Conservation (phyloP, 2,888 invertebrate genomes). For the Adelphocoris suturalis region DNA sequence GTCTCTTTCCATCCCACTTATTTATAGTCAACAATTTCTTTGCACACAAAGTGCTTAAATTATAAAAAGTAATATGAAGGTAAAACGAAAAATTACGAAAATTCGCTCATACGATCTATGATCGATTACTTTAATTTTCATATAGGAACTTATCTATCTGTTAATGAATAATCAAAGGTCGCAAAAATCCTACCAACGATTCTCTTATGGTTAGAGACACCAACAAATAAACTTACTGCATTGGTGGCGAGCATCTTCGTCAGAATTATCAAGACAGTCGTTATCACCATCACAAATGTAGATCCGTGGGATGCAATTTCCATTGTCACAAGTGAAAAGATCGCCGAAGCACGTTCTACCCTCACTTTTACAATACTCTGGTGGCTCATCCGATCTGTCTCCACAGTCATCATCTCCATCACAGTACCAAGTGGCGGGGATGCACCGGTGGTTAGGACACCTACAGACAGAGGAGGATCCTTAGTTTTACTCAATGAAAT, state of each 20-base stretch:
- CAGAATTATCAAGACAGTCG: constrained; percentile 95
- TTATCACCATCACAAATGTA: constrained; percentile 97
- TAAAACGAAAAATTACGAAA: too few relatives aligned
- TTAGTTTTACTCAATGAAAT: too few relatives aligned
- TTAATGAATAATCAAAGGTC: too few relatives aligned
- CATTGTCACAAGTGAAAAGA: constrained; percentile 96
- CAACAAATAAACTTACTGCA: constrained; percentile 83
- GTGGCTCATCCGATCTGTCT: constrained; percentile 94
- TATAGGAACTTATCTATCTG: too few relatives aligned
- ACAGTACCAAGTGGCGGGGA: constrained; percentile 97
- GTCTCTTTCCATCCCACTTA: too few relatives aligned
- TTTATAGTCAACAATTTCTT: too few relatives aligned
- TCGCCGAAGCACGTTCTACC: constrained; percentile 97
- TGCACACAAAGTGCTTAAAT: too few relatives aligned
- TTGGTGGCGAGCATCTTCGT: constrained; percentile 93
- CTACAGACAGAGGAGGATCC: constrained; percentile 78
- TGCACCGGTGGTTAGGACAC: constrained; percentile 95
- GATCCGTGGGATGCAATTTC: constrained; percentile 96
- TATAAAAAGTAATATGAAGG: too few relatives aligned
- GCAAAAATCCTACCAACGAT: too few relatives aligned
- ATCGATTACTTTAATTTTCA: too few relatives aligned
- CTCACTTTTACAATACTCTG: constrained; percentile 95
- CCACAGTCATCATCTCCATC: constrained; percentile 97
- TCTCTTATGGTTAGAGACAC: too few relatives aligned
- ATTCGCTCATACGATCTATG: too few relatives aligned